Conservation (phyloP, 2,888 invertebrate genomes). For the Eupithecia centaureata region DNA sequence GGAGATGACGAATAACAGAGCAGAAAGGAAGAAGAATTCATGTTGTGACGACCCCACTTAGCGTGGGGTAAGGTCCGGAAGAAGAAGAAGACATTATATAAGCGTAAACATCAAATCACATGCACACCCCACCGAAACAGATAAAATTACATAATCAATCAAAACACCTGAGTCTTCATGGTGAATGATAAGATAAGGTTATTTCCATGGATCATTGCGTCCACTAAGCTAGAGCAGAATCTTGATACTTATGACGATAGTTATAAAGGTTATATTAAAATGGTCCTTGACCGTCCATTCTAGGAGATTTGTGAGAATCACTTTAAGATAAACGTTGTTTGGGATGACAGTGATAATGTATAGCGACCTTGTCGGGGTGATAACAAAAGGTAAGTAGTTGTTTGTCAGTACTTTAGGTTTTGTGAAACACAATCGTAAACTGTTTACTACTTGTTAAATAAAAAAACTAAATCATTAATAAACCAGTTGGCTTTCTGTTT, state of each 20-base stretch:
- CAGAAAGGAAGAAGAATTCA: no score
- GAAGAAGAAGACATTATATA: background rate
- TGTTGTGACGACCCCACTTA: no score
- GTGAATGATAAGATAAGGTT: constrained; percentile 40
- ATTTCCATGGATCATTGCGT: constrained; percentile 15
- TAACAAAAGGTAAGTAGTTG: constrained; percentile 41
- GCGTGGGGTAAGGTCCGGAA: no score
- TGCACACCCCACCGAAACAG: constrained; percentile 25
- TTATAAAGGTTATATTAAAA: constrained; percentile 35
- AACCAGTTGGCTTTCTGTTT: no score
- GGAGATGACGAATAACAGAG: no score
- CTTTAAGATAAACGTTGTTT: constrained; percentile 57
- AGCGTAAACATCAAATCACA: constrained; percentile 25
- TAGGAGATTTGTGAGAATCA: constrained; percentile 45
- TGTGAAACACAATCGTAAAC: constrained; percentile 23
- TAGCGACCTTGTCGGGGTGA: constrained; percentile 56
- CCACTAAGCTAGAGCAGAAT: constrained; percentile 8
- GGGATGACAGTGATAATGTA: constrained; percentile 64
- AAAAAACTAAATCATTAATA: no score
- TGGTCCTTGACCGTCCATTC: constrained; percentile 42
- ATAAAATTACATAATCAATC: constrained; percentile 38
- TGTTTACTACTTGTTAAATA: no score
- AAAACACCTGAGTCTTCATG: constrained; percentile 34
- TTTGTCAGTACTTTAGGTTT: constrained; percentile 32
- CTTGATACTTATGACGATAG: constrained; percentile 12